Conservation (phyloP, 2,888 invertebrate species). For the Proisotoma minuta region DNA sequence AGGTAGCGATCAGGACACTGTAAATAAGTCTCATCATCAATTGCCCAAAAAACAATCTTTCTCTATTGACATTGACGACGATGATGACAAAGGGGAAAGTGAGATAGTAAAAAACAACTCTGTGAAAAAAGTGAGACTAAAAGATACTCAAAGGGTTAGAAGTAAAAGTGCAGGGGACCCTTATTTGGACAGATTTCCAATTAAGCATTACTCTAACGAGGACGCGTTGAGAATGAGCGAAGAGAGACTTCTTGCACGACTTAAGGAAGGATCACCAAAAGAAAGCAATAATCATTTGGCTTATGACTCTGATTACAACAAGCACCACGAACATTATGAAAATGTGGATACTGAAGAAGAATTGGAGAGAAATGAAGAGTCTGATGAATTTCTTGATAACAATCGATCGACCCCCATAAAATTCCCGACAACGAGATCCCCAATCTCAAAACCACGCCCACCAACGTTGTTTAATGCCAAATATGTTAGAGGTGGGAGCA, state of each 20-base stretch:
- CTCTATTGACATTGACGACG: too few species aligned
- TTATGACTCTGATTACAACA: background rate
- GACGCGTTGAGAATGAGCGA: conserved; percentile 22
- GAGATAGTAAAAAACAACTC: background rate
- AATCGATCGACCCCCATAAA: background rate
- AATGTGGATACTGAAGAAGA: conserved; percentile 4
- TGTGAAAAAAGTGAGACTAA: background rate
- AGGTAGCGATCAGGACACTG: too few species aligned
- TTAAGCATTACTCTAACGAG: conserved; percentile 1
- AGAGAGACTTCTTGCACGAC: conserved; percentile 19
- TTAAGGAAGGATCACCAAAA: conserved; percentile 15
- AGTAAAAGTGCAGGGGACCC: background rate
- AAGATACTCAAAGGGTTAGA: background rate
- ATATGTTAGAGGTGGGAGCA: background rate
- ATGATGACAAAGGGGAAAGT: too few species aligned
- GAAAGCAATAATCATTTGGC: background rate
- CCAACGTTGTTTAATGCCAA: background rate
- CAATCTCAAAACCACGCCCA: background rate
- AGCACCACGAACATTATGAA: background rate
- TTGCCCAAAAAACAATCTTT: too few species aligned
- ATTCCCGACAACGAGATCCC: background rate
- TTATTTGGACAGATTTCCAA: background rate
- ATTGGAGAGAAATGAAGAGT: background rate
- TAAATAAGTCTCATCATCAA: too few species aligned
- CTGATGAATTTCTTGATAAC: background rate